Base-by-base conservation (phyloP, 2,113 vertebrate species). In the Nothoprocta perdicaria region DNA sequence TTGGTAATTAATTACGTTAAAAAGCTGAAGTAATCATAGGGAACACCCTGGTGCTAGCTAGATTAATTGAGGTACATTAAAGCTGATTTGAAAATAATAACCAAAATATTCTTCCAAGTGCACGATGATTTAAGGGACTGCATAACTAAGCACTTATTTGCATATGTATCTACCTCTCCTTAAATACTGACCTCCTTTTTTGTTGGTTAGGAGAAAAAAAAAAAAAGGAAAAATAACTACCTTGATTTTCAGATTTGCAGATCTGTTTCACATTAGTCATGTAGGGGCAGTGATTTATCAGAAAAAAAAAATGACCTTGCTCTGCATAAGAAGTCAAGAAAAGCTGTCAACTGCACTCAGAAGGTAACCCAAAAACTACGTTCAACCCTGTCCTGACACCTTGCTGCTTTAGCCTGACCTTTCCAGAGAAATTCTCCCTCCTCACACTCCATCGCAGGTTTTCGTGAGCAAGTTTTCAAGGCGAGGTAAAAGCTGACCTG, bases 401-500 rank as follows among this genome's bases (percentile, higher is more conserved):
- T 80, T 52, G 18, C 46, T 48, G 52, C 50, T 78, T 61, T 26
- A 60, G 57, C 82, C 83, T 86, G 74, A 89, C 86, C 72, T 91
- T 85, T 87, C 52, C 46, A 78, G 48, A 53, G 21, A 40, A 14
- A 52, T 26, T 78, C 27, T 78, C 46, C 52, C 45, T 29, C 82
- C 67, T 7, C 68, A 77, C 50, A 23, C 52, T 74, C 60, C 18
- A 14, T 55, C n/a, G 27, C 62, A 48, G 48, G 9, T 88, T 93
- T 93, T 82, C 75, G 66, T 0, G 0, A 85, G 26, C 41, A 75
- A 45, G 18, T 75, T 77, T 93, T 91, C 80, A 84, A 89, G 65
- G 82, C 87, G 79, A 89, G 62, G 68, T 77, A 52, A 80, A 94
- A 80, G 23, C 12, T 74, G 61, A 84, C n/a, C 65, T 69, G 74